phyloP scores from a whole-genome alignment of 2,888 invertebrate species.

The Drosophila meridiana region DNA sequence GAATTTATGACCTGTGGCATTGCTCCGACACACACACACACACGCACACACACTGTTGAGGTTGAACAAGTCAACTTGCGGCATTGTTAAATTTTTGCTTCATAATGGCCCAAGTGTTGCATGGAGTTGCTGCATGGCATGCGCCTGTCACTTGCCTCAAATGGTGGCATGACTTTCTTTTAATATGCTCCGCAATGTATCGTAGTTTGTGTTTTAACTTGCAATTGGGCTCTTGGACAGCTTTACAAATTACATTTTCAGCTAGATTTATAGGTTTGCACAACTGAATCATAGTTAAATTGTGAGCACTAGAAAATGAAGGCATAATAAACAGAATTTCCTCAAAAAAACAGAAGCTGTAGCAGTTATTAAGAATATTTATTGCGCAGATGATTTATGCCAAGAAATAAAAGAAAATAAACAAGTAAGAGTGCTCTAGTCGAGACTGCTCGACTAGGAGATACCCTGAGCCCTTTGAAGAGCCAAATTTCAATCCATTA shows the following conservation, averaged over 20 bases:
- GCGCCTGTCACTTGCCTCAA: constrained; percentile 55
- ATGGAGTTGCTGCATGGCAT: constrained; percentile 33
- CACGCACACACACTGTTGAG: constrained; percentile 19
- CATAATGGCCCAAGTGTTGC: constrained; percentile 74
- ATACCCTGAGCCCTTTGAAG: too few species aligned
- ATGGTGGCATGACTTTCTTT: constrained; percentile 38
- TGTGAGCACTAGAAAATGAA: background rate
- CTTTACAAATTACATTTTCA: constrained; percentile 45
- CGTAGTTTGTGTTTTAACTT: background rate
- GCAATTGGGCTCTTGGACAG: constrained; percentile 9
- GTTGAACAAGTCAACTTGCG: constrained; percentile 50
- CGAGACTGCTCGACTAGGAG: too few species aligned
- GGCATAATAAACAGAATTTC: background rate
- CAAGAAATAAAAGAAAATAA: too few species aligned
- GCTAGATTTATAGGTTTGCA: constrained; percentile 26
- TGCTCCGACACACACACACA: constrained; percentile 39
- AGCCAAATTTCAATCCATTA: too few species aligned
- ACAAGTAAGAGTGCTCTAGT: too few species aligned
- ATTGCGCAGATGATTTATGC: background rate
- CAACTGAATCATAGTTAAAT: constrained; percentile 11
- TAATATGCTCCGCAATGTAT: constrained; percentile 43
- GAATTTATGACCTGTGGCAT: constrained; percentile 81
- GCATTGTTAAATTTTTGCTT: constrained; percentile 75
- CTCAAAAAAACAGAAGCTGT: background rate
- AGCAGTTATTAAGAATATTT: background rate